Conservation (phyloP, 2,797 vertebrate species). For the Oceanodroma leucorhoa region DNA sequence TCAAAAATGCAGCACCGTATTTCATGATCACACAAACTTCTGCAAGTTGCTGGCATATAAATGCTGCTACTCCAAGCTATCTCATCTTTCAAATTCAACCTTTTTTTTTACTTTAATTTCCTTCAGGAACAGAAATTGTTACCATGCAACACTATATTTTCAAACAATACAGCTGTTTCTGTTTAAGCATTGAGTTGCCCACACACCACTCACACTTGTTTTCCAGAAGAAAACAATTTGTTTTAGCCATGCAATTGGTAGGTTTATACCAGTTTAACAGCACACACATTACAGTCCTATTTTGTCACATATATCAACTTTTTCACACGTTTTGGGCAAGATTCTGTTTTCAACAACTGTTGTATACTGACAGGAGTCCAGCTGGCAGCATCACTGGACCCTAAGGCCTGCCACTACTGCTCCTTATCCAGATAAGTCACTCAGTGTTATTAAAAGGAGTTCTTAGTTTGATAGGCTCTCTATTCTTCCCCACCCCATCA, state of each 20-base stretch:
- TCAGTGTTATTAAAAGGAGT: background rate
- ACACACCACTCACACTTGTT: background rate
- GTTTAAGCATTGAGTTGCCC: background rate
- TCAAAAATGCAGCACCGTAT: background rate
- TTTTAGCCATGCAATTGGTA: background rate
- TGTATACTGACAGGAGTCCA: background rate
- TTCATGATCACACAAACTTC: background rate
- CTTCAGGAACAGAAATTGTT: background rate
- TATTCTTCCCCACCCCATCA: background rate
- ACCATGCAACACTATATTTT: background rate
- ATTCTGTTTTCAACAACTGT: background rate
- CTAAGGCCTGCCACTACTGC: background rate
- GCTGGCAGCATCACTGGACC: background rate
- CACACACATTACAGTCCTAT: fast-evolving
- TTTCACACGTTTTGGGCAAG: background rate
- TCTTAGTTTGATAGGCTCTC: background rate
- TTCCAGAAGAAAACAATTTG: background rate
- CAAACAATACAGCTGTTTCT: background rate
- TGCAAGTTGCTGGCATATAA: background rate
- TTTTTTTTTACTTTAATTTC: background rate
- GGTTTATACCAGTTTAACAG: background rate
- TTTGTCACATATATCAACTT: background rate
- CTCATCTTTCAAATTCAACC: background rate
- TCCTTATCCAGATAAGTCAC: background rate
- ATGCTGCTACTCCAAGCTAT: background rate